Evolutionary conservation across 2,888 invertebrate species (phyloP).

Genomic region (Trachelus tabidus): DNA sequence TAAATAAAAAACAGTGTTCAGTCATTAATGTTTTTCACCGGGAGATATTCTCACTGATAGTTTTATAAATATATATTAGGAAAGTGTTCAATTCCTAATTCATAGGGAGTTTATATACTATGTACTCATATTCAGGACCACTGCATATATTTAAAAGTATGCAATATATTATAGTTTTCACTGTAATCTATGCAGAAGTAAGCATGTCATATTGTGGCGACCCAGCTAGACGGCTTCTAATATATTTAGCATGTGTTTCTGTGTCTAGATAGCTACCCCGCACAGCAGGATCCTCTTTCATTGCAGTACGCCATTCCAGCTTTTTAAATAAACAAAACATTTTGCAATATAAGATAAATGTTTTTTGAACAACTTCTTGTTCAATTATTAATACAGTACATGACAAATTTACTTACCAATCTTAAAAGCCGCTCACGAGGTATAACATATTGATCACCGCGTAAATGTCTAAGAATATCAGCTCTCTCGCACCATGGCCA

Average conservation of each 20-base stretch:
- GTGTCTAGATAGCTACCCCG: constrained; percentile 74
- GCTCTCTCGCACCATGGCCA: constrained; percentile 88
- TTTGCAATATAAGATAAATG: background rate
- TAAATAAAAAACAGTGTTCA: background rate
- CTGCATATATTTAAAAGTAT: background rate
- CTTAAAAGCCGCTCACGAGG: constrained; percentile 74
- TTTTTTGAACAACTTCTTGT: background rate
- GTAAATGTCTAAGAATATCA: constrained; percentile 71
- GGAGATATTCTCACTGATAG: background rate
- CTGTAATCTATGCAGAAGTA: constrained; percentile 15
- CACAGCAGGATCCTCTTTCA: constrained; percentile 79
- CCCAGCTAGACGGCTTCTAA: constrained; percentile 74
- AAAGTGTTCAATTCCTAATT: background rate
- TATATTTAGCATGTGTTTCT: constrained; percentile 79
- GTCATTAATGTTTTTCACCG: no score
- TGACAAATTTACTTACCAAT: constrained; percentile 68
- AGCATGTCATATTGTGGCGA: constrained; percentile 75
- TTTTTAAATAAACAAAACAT: constrained; percentile 58
- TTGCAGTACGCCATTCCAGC: constrained; percentile 76
- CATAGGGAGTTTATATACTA: background rate
- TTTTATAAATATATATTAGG: background rate
- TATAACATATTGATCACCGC: constrained; percentile 74
- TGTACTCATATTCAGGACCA: background rate
- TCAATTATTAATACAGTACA: background rate
- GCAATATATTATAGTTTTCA: background rate